Percentiles rank a stretch among this genome's conserved stretches.
phyloP scores from a whole-genome alignment of 1,140 invertebrate genomes.

The Elymnias hypermnestra region DNA sequence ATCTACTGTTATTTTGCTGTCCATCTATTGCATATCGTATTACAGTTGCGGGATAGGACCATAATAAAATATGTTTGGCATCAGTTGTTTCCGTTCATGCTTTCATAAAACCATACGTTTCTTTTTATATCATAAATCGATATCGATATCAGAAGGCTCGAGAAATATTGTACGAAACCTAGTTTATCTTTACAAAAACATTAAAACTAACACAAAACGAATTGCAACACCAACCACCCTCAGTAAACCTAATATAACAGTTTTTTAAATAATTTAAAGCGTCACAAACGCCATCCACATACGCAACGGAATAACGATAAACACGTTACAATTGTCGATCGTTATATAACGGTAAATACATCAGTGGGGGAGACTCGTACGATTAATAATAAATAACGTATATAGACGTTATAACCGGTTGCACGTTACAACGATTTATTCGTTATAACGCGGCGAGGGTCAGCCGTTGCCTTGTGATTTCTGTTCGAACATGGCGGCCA shows the following conservation, averaged over 20 bases:
- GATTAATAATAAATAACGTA: neutral
- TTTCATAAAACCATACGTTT: no score
- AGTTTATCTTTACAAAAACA: neutral
- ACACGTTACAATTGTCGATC: neutral
- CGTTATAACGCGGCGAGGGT: conserved; percentile 20
- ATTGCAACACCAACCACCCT: conserved; percentile 3
- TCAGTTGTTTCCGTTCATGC: no score
- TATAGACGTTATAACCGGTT: conserved; percentile 4
- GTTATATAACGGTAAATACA: neutral
- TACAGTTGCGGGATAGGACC: no score
- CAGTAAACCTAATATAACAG: conserved; percentile 9
- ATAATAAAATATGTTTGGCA: no score
- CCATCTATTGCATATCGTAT: no score
- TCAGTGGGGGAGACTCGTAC: neutral
- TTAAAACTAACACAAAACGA: conserved; percentile 1
- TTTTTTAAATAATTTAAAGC: conserved; percentile 16
- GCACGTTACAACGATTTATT: conserved; percentile 15
- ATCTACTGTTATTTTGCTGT: no score
- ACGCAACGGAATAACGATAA: conserved; percentile 13
- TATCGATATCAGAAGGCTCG: neutral
- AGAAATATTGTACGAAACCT: no score
- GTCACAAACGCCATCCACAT: conserved; percentile 8
- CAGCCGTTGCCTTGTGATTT: conserved; percentile 50
- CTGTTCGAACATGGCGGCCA: conserved; percentile 86
- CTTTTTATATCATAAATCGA: neutral